A percentile compares a stretch with the other conserved stretches of the same genome.
These are phyloP conservation scores for Microcebus griseorufus DNA, from an alignment of 2,113 vertebrate species.

Conservation along the genomic window DNA sequence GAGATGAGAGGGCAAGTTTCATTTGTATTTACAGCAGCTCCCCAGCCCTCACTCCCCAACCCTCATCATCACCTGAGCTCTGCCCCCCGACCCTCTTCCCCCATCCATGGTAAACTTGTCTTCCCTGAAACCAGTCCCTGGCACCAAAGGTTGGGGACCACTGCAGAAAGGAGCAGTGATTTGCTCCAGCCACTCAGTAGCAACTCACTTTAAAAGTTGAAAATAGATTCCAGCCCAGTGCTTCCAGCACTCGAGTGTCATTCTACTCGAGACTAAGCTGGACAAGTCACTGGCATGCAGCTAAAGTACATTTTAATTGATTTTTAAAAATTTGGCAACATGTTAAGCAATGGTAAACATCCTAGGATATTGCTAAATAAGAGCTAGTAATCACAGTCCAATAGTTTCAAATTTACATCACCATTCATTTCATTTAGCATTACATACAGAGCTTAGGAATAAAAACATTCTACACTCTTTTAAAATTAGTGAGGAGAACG, in stretches of 20 bases:
- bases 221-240: neutral
- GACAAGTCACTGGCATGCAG: neutral
- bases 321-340: neutral
- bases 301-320: neutral
- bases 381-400: neutral
- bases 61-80: too few species aligned
- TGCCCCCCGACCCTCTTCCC: too few species aligned
- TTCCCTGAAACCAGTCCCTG: too few species aligned
- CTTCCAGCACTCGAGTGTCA: neutral
- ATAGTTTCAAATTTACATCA: neutral
- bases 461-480: constrained; percentile 1
- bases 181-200: neutral
- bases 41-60: too few species aligned
- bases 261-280: neutral
- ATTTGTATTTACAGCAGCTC: too few species aligned
- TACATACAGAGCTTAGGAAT: neutral
- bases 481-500: constrained; percentile 21
- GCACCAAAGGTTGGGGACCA: too few species aligned
- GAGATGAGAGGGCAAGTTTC: too few species aligned
- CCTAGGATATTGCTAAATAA: neutral
- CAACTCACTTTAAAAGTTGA: neutral
- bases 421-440: constrained; percentile 33
- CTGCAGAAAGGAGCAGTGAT: neutral
- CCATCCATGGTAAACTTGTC: too few species aligned
- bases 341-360: neutral